Base-by-base conservation (phyloP, 2,888 invertebrate species). In the Chesias legatella region DNA sequence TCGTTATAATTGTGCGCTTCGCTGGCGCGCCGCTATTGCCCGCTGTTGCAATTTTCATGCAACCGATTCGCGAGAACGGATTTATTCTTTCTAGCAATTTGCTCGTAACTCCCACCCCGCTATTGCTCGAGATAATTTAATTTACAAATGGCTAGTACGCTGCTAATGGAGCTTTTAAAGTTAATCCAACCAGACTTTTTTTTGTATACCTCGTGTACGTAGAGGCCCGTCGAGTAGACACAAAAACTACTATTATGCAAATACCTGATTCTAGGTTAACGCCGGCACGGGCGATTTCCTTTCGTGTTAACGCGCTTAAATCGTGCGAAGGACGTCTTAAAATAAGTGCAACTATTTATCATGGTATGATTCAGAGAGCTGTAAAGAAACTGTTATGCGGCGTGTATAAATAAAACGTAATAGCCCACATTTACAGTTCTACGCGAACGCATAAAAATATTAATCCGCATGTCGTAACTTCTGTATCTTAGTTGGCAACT, bases 1-100 rank as follows among this genome's bases (percentile, higher is more conserved):
- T 86, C 85, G 82, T 86, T 88, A 86, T 85, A 86, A 85, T 84
- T 84, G 86, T 76, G 73, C 85, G 86, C 84, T 80, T 72, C 76
- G 82, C 71, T 82, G 82, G 76, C 77, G 75, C 71, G 67, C 73
- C 66, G 73, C 74, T 75, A 77, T 77, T 70, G 78, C 77, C 75
- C 67, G 78, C 79, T 79, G 79, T 79, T 84, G 82, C 83, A 82
- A 83, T 84, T 79, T 81, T 79, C 82, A 79, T 83, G 83, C 83
- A 83, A 78, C 79, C 78, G 76, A 82, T 80, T 69, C 75, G 70
- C 73, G 72, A 75, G 76, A 79, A 79, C 74, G 75, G 78, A 81
- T 82, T 79, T 77, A 75, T 83, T 80, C 76, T 79, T 83, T 80
- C 80, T 78, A 70, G 73, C 75, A 78, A 79, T 81, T 79, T 79